These are phyloP conservation scores for Busseola fusca DNA, from an alignment of 2,888 invertebrate genomes.

Conservation along the genomic window DNA sequence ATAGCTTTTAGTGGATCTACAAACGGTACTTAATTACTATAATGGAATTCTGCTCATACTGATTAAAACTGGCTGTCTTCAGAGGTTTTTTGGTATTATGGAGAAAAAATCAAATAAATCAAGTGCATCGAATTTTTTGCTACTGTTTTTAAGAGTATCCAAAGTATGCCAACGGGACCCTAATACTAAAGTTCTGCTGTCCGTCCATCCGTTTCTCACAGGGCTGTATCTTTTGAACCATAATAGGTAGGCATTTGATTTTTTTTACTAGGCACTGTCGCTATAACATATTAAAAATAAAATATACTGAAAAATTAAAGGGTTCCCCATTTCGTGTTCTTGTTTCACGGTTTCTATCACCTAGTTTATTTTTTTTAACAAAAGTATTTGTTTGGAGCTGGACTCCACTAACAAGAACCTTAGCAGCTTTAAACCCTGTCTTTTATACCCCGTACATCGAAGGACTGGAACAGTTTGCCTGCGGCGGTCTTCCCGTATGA, in stretches of 20 bases:
- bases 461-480: too few relatives aligned
- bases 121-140: neutral
- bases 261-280: neutral
- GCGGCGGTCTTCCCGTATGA: too few relatives aligned
- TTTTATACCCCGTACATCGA: too few relatives aligned
- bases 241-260: neutral
- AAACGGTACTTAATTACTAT: conserved; percentile 17
- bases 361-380: neutral
- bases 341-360: neutral
- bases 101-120: neutral
- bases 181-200: neutral
- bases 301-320: neutral
- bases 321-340: neutral
- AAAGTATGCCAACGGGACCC: neutral
- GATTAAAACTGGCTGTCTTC: conserved; percentile 37
- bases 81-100: conserved; percentile 12
- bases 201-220: neutral
- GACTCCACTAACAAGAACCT: too few relatives aligned
- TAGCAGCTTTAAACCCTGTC: too few relatives aligned
- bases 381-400: neutral
- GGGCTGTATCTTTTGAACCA: neutral
- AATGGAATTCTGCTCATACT: conserved; percentile 35
- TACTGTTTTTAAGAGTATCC: neutral
- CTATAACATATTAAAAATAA: neutral
- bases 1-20: conserved; percentile 15